Percentiles rank a stretch among this genome's conserved stretches.
Conservation (phyloP, 2,797 vertebrate genomes). For the Xenops minutus region DNA sequence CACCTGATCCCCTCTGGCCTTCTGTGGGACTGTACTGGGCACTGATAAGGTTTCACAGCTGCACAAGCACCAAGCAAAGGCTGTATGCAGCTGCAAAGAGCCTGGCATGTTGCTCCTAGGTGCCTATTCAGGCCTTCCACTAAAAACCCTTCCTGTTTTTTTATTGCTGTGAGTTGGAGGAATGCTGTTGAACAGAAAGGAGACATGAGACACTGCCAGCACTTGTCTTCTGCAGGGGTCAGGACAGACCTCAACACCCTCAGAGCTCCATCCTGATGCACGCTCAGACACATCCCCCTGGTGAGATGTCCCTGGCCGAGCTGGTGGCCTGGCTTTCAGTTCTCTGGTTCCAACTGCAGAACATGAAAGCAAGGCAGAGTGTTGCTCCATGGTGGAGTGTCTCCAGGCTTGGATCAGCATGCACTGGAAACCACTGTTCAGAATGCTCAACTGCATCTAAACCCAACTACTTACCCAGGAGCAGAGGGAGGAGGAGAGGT, state of each 20-base stretch:
- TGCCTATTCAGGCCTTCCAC: background rate
- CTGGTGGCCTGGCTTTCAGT: background rate
- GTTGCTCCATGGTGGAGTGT: fast-evolving
- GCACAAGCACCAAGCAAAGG: background rate
- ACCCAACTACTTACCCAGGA: fast-evolving
- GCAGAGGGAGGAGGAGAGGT: background rate
- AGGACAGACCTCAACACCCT: background rate
- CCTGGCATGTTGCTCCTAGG: background rate
- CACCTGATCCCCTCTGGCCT: background rate
- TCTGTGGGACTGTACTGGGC: background rate
- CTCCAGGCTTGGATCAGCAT: background rate
- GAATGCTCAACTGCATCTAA: background rate
- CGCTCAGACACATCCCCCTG: background rate
- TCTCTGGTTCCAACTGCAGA: background rate
- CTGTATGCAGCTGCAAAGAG: background rate
- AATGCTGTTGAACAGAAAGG: background rate
- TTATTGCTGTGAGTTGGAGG: background rate
- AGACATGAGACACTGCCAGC: background rate
- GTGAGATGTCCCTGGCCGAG: background rate
- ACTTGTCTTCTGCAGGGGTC: background rate
- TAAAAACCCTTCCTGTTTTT: background rate
- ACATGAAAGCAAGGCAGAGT: background rate
- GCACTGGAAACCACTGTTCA: background rate
- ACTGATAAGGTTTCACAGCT: background rate
- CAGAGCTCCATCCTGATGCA: background rate